Percentiles rank a stretch among this genome's conserved stretches.
These are phyloP conservation scores for Eurystomus gularis DNA, from an alignment of 2,113 vertebrate species.

Conservation along the genomic window DNA sequence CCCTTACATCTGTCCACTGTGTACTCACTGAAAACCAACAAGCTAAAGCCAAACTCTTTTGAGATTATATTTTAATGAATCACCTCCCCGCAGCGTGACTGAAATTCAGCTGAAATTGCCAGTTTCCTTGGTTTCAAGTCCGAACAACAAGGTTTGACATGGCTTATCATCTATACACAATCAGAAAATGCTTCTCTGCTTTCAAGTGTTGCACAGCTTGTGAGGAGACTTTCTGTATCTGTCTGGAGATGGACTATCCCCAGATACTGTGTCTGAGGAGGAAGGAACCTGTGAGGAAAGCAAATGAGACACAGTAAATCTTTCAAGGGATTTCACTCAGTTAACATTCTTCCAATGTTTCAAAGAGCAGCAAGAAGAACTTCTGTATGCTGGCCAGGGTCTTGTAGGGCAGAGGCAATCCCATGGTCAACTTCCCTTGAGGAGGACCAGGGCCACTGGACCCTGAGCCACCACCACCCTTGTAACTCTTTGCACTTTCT, in stretches of 20 bases:
- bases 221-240: not conserved
- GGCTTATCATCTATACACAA: not conserved
- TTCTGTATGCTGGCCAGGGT: not conserved
- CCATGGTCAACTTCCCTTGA: not conserved
- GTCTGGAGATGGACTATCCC: not conserved
- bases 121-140: not conserved
- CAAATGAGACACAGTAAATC: not conserved
- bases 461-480: not conserved
- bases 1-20: not conserved
- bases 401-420: not conserved
- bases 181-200: not conserved
- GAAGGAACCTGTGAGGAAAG: not conserved
- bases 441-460: not conserved
- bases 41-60: not conserved
- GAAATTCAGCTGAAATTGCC: not conserved
- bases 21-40: not conserved
- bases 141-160: not conserved
- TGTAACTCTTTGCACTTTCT: slow-evolving; percentile 1
- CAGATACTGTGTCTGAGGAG: not conserved
- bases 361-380: not conserved
- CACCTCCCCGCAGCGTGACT: not conserved
- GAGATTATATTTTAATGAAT: not conserved
- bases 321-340: not conserved
- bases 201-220: not conserved
- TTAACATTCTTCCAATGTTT: not conserved